Evolutionary conservation across 2,113 vertebrate species (phyloP).

Genomic region (Aspiorhynchus laticeps): DNA sequence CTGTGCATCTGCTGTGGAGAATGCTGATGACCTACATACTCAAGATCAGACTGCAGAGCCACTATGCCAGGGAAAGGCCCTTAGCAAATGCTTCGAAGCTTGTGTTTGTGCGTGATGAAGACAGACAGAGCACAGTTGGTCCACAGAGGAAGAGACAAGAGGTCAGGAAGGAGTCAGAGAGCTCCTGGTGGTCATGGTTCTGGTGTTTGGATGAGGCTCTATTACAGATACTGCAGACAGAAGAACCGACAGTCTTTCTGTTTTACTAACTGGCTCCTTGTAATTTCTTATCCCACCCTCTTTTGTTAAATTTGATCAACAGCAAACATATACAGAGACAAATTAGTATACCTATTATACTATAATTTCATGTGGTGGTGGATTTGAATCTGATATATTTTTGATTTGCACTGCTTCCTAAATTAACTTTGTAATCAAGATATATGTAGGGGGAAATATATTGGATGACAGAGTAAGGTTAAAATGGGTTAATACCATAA

Average conservation of each 20-base stretch:
- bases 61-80: constrained; percentile 40
- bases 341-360: neutral
- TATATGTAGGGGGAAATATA: neutral
- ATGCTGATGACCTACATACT: constrained; percentile 76
- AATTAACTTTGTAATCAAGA: neutral
- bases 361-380: neutral
- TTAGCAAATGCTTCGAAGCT: constrained; percentile 38
- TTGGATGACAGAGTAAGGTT: neutral
- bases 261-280: neutral
- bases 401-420: neutral
- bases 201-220: neutral
- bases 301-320: neutral
- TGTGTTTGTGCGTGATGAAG: constrained; percentile 51
- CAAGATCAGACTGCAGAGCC: constrained; percentile 69
- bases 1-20: constrained; percentile 65
- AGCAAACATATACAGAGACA: neutral
- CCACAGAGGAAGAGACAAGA: constrained; percentile 39
- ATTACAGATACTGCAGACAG: neutral
- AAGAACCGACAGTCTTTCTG: no score
- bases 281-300: neutral
- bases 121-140: constrained; percentile 46
- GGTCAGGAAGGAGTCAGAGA: constrained; percentile 56
- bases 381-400: neutral
- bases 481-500: neutral
- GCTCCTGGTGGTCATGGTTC: constrained; percentile 17